These are phyloP conservation scores for Scotopteryx bipunctaria DNA, from an alignment of 2,888 invertebrate genomes.

Conservation along the genomic window DNA sequence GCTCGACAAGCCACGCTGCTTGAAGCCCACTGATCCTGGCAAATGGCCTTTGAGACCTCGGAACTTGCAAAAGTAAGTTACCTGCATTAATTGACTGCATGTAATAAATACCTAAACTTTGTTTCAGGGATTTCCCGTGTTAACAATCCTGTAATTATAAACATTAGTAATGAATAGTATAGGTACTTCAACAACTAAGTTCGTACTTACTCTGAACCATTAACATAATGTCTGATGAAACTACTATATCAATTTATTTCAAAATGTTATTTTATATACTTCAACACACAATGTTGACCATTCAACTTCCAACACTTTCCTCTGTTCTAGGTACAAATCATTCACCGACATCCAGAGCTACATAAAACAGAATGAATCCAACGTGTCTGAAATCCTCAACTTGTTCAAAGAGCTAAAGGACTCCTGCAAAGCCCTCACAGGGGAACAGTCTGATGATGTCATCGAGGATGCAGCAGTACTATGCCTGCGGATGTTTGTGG, in stretches of 20 bases:
- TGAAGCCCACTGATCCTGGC: conserved; percentile 57
- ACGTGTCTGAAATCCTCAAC: conserved; percentile 59
- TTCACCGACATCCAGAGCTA: conserved; percentile 76
- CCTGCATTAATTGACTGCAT: too few relatives aligned
- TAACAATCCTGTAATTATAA: too few relatives aligned
- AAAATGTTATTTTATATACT: too few relatives aligned
- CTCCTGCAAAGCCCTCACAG: conserved; percentile 69
- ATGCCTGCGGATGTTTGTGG: conserved; percentile 84
- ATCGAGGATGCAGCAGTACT: conserved; percentile 86
- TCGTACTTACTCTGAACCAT: too few relatives aligned
- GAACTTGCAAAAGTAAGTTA: conserved; percentile 59
- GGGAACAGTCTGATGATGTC: conserved; percentile 82
- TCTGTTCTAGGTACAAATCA: conserved; percentile 68
- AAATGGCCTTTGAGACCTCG: conserved; percentile 37
- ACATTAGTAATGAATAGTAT: too few relatives aligned
- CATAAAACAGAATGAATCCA: conserved; percentile 64
- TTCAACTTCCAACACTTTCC: too few relatives aligned
- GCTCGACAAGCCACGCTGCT: conserved; percentile 71
- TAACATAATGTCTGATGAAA: too few relatives aligned
- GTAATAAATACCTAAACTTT: too few relatives aligned
- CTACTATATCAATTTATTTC: too few relatives aligned
- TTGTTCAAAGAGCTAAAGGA: conserved; percentile 58
- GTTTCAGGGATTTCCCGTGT: conserved; percentile 10
- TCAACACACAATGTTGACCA: too few relatives aligned
- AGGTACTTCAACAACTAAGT: too few relatives aligned